Percentiles rank a stretch among this genome's conserved stretches.
Evolutionary conservation across 23 tunicate species (phyloP).

Genomic region (Corella eumyota): DNA sequence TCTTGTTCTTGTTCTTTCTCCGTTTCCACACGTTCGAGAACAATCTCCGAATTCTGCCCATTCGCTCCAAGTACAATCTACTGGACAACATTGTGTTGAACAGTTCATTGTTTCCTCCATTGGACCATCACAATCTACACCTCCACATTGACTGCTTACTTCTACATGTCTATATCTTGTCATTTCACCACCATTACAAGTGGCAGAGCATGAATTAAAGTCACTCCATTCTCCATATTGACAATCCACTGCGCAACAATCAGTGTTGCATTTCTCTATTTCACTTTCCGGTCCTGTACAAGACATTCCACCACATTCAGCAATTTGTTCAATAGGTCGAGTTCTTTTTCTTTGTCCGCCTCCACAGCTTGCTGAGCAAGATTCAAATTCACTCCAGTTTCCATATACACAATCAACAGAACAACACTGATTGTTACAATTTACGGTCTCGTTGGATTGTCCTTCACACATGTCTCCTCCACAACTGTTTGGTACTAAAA

Average conservation of each 20-base stretch:
- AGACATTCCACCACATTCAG: constrained; percentile 7
- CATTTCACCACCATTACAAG: not conserved
- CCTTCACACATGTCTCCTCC: constrained; percentile 35
- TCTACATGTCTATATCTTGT: not conserved
- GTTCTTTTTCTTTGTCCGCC: not conserved
- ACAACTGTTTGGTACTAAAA: constrained; percentile 1
- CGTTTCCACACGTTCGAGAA: not conserved
- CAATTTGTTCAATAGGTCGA: constrained; percentile 2
- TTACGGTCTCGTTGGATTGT: not conserved
- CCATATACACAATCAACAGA: not conserved
- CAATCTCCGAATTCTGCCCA: constrained; percentile 23
- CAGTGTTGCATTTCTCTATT: constrained; percentile 7
- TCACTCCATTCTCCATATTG: not conserved
- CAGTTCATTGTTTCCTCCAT: not conserved
- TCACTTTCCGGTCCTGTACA: not conserved
- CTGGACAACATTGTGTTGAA: constrained; percentile 24
- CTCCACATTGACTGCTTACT: constrained; percentile 4
- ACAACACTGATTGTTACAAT: constrained; percentile 18
- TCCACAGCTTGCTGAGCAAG: not conserved
- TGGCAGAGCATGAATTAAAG: not conserved
- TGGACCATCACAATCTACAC: constrained; percentile 5
- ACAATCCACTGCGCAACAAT: not conserved
- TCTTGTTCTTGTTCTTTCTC: constrained; percentile 11
- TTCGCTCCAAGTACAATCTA: constrained; percentile 20
- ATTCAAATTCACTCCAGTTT: not conserved